These are phyloP conservation scores for Narcine bancroftii DNA, from an alignment of 2,113 vertebrate genomes.

Conservation along the genomic window DNA sequence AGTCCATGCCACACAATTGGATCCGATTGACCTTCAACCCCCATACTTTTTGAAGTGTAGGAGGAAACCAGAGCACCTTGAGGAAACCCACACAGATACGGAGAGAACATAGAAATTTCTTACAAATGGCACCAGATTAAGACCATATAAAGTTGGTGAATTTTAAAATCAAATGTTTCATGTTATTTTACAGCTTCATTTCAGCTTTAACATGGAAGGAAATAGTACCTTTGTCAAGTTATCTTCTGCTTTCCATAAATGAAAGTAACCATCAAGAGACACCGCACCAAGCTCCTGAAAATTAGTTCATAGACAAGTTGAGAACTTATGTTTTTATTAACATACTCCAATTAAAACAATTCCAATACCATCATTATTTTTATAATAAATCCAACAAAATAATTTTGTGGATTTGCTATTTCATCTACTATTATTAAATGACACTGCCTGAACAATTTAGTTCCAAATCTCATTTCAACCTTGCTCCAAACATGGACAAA, in stretches of 20 bases:
- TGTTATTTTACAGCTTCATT: neutral
- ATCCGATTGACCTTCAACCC: too few relatives aligned
- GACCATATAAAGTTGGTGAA: neutral
- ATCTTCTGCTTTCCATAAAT: constrained; percentile 93
- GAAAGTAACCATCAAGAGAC: constrained; percentile 93
- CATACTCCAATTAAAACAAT: neutral
- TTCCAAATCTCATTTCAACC: too few relatives aligned
- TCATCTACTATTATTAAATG: neutral
- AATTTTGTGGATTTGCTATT: neutral
- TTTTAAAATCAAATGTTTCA: neutral
- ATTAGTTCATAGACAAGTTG: neutral
- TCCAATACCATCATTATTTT: neutral
- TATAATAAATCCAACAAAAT: neutral
- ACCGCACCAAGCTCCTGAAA: constrained; percentile 86
- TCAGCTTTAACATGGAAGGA: neutral
- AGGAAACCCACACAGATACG: too few relatives aligned
- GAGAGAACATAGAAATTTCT: too few relatives aligned
- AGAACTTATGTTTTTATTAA: neutral
- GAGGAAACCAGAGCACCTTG: too few relatives aligned
- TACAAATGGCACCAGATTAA: too few relatives aligned
- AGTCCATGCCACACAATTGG: too few relatives aligned
- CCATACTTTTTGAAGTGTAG: too few relatives aligned
- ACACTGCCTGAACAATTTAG: too few relatives aligned
- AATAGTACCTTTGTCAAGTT: constrained; percentile 76
- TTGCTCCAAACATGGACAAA: too few relatives aligned